Conservation (phyloP, 2,888 invertebrate genomes). For the Dromius quadrimaculatus region DNA sequence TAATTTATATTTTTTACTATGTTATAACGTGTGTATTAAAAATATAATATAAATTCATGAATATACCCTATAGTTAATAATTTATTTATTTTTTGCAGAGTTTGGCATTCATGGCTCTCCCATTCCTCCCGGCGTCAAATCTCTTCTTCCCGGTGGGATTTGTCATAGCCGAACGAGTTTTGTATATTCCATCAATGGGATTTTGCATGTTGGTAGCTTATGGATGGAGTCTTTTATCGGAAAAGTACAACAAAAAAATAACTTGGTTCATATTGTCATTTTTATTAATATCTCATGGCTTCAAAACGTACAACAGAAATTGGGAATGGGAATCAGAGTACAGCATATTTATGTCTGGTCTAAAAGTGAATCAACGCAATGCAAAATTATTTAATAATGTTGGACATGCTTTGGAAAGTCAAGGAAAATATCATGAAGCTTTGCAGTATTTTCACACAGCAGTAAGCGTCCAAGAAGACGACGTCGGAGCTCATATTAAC, state of each 20-base stretch:
- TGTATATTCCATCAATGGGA: slow-evolving; percentile 98
- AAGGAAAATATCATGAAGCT: slow-evolving; percentile 79
- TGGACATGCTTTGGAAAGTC: slow-evolving; percentile 92
- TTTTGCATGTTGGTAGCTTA: slow-evolving; percentile 93
- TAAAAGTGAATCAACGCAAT: slow-evolving; percentile 88
- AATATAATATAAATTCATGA: too few relatives aligned
- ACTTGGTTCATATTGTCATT: slow-evolving; percentile 75
- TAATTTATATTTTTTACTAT: too few relatives aligned
- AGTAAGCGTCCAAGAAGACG: slow-evolving; percentile 92
- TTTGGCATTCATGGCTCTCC: slow-evolving; percentile 86
- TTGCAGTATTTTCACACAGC: slow-evolving; percentile 92
- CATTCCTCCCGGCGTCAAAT: slow-evolving; percentile 96
- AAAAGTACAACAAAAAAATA: slow-evolving; percentile 75
- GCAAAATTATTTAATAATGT: slow-evolving; percentile 98
- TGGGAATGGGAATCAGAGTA: slow-evolving; percentile 96
- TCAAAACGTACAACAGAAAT: slow-evolving; percentile 89
- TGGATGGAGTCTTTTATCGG: slow-evolving; percentile 80
- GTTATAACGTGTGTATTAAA: too few relatives aligned
- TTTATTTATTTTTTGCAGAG: slow-evolving; percentile 76
- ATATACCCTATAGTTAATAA: too few relatives aligned
- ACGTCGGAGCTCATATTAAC: slow-evolving; percentile 97
- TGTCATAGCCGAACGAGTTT: slow-evolving; percentile 94
- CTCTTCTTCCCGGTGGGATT: slow-evolving; percentile 98
- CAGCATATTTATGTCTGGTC: slow-evolving; percentile 92
- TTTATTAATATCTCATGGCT: slow-evolving; percentile 82